phyloP scores from a whole-genome alignment of 2,888 invertebrate species.

The Drosophila antonietae region DNA sequence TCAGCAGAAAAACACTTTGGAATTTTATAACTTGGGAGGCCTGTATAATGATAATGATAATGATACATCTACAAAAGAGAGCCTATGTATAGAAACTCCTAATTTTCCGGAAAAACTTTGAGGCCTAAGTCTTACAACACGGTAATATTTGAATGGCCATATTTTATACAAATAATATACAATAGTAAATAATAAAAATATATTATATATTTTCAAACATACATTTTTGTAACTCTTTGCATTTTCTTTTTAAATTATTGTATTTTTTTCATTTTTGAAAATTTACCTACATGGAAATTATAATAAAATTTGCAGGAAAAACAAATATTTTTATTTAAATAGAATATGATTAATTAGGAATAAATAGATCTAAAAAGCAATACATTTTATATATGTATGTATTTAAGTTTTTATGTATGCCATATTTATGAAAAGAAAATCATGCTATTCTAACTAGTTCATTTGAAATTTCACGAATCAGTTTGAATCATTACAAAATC shows the following conservation, averaged over 20 bases:
- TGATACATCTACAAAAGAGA: slow-evolving; percentile 36
- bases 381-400: not conserved
- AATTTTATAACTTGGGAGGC: slow-evolving; percentile 34
- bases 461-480: not conserved
- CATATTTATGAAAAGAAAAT: no score
- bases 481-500: not conserved
- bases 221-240: no score
- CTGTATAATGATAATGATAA: slow-evolving; percentile 55
- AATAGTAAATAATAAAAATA: no score
- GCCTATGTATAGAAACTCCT: slow-evolving; percentile 2
- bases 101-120: not conserved
- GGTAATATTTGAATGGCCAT: not conserved
- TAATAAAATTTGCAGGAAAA: no score
- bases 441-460: not conserved
- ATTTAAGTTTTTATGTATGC: not conserved
- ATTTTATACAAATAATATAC: not conserved
- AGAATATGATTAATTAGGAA: not conserved
- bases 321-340: not conserved
- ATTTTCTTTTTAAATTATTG: no score
- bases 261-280: no score
- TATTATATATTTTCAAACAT: no score
- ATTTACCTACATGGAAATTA: no score
- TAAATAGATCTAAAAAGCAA: not conserved
- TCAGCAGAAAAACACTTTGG: slow-evolving; percentile 60
- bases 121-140: not conserved